A percentile compares a stretch with the other conserved stretches of the same genome.
Evolutionary conservation across 2,113 vertebrate species (phyloP).

Genomic region (Motacilla alba): DNA sequence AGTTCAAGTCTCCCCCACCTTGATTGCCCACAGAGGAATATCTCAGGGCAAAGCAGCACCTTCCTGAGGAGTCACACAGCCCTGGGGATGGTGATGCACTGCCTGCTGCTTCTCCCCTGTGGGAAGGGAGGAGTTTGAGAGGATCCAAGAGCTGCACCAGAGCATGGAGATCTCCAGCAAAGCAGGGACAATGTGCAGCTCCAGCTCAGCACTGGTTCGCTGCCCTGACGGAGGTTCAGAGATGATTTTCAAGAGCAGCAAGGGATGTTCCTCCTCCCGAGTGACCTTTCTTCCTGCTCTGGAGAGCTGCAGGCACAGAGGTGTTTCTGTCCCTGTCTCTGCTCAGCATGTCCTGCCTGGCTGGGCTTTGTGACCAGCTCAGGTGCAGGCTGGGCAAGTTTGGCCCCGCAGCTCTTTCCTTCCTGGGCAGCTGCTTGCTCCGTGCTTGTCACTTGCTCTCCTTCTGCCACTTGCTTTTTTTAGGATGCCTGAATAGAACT

Average conservation of each 20-base stretch:
- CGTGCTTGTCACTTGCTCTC: background rate
- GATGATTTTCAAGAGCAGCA: background rate
- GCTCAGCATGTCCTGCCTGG: background rate
- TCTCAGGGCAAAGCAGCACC: background rate
- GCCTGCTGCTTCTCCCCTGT: background rate
- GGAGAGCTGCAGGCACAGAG: background rate
- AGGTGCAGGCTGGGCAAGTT: background rate
- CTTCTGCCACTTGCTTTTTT: background rate
- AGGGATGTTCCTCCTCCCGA: background rate
- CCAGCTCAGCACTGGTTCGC: background rate
- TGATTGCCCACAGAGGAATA: background rate
- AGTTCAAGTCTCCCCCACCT: background rate
- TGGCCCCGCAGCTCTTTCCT: background rate
- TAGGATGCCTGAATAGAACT: background rate
- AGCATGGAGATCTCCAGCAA: background rate
- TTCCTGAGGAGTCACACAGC: background rate
- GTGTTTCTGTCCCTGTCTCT: background rate
- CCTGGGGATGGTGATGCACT: fast-evolving
- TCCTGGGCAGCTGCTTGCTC: background rate
- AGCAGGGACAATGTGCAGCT: background rate
- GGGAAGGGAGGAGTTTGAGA: background rate
- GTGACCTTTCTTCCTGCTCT: background rate
- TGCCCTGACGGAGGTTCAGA: background rate
- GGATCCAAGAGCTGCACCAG: background rate
- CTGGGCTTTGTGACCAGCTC: background rate